Evolutionary conservation across 2,797 vertebrate genomes (phyloP).

Genomic region (Xerus rutilus): DNA sequence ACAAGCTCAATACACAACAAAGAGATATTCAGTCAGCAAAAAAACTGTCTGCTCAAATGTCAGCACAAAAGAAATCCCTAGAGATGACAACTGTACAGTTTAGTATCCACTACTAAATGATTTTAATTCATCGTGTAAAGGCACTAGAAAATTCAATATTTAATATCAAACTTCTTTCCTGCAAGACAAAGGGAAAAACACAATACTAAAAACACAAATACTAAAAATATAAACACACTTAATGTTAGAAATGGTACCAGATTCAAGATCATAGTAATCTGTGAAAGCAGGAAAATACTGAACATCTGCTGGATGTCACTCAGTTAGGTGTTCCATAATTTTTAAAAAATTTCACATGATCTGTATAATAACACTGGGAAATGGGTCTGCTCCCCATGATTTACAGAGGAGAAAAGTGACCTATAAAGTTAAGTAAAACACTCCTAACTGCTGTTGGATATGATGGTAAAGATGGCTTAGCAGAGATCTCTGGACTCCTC

Average conservation of each 20-base stretch:
- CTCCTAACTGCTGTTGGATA: fast-evolving
- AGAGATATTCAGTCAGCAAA: slow-evolving; percentile 37
- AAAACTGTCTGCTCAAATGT: background rate
- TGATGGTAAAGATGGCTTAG: too few species aligned
- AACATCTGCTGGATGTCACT: background rate
- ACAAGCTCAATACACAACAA: slow-evolving; percentile 64
- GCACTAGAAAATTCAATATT: background rate
- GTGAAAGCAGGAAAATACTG: background rate
- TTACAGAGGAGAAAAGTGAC: background rate
- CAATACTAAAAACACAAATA: background rate
- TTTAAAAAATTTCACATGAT: background rate
- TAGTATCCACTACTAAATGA: background rate
- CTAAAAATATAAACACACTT: background rate
- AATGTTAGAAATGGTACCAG: background rate
- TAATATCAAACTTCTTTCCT: background rate
- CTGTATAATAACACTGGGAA: background rate
- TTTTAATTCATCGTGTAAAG: background rate
- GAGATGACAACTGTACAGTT: slow-evolving; percentile 12
- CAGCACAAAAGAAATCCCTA: slow-evolving; percentile 63
- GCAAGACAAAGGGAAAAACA: slow-evolving; percentile 29
- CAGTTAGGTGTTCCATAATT: background rate
- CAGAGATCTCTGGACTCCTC: background rate
- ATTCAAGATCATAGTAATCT: background rate
- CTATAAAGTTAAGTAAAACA: background rate
- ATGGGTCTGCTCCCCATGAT: background rate